A percentile compares a stretch with the other conserved stretches of the same genome.
These are phyloP conservation scores for Dryas iulia DNA, from an alignment of 1,140 invertebrate species.

Conservation along the genomic window DNA sequence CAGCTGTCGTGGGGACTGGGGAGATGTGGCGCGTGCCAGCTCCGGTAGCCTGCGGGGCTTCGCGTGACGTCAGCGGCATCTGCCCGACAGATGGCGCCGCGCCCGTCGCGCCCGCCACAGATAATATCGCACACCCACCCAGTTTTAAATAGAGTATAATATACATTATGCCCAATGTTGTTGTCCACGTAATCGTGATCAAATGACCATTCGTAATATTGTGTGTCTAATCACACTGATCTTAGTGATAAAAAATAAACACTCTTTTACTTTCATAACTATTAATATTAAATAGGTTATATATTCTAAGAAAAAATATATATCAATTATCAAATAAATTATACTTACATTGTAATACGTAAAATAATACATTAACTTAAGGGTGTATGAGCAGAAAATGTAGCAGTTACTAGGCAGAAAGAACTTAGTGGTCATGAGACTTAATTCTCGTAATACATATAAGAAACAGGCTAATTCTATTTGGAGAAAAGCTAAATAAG, in stretches of 20 bases:
- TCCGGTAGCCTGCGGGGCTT: conserved; percentile 66
- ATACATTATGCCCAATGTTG: conserved; percentile 5
- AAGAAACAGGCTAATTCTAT: too few relatives aligned
- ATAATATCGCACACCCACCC: conserved; percentile 66
- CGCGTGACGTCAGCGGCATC: conserved; percentile 76
- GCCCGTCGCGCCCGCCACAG: conserved; percentile 57
- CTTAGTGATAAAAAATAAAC: background rate
- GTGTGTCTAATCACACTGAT: conserved; percentile 6
- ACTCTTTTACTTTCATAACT: too few relatives aligned
- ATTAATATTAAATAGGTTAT: too few relatives aligned
- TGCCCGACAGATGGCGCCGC: conserved; percentile 72
- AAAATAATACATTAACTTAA: too few relatives aligned
- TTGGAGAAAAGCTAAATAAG: too few relatives aligned
- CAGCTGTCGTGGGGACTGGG: conserved; percentile 57
- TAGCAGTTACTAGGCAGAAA: too few relatives aligned
- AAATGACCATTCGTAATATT: conserved; percentile 28
- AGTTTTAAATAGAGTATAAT: conserved; percentile 40
- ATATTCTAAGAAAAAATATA: too few relatives aligned
- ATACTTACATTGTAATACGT: too few relatives aligned
- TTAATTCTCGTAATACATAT: too few relatives aligned
- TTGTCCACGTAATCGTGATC: conserved; percentile 24
- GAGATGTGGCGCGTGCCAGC: conserved; percentile 57
- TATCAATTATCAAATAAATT: too few relatives aligned
- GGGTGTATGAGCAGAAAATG: too few relatives aligned
- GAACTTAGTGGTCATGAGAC: too few relatives aligned